A percentile compares a stretch with the other conserved stretches of the same genome.
Evolutionary conservation across 2,888 invertebrate species (phyloP).

Genomic region (Dioctria rufipes): DNA sequence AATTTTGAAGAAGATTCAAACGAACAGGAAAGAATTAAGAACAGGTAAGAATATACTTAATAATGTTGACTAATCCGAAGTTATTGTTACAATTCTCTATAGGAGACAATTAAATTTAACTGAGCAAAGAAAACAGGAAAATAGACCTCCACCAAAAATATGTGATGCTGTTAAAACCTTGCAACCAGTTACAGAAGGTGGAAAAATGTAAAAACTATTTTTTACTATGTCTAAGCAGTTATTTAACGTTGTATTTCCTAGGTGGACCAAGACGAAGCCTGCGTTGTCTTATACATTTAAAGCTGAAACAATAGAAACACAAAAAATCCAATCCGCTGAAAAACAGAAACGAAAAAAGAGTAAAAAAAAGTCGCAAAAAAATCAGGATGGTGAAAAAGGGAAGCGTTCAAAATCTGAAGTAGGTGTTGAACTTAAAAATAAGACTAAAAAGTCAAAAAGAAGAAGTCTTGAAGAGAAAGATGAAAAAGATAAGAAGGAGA

Average conservation of each 20-base stretch:
- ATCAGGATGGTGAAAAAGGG: neutral
- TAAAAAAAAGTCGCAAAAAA: neutral
- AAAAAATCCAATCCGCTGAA: neutral
- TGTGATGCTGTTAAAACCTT: neutral
- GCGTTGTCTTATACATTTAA: slow-evolving; percentile 18
- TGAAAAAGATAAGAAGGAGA: neutral
- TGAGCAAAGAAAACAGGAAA: neutral
- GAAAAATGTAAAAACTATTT: neutral
- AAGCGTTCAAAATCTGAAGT: no score
- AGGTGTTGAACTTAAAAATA: neutral
- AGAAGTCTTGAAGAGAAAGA: slow-evolving; percentile 10
- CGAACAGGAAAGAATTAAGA: neutral
- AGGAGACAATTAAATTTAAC: neutral
- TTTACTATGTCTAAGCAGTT: neutral
- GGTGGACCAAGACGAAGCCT: slow-evolving; percentile 53
- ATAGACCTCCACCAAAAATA: neutral
- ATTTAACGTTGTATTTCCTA: neutral
- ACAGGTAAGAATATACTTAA: neutral
- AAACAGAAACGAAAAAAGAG: neutral
- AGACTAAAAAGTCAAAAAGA: slow-evolving; percentile 3
- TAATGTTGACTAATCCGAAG: no score
- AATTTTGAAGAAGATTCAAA: neutral
- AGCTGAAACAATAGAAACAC: slow-evolving; percentile 5
- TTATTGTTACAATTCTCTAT: neutral
- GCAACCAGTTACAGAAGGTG: neutral